These are phyloP conservation scores for Pachypeltis micranthus DNA, from an alignment of 1,140 invertebrate species.

Conservation along the genomic window DNA sequence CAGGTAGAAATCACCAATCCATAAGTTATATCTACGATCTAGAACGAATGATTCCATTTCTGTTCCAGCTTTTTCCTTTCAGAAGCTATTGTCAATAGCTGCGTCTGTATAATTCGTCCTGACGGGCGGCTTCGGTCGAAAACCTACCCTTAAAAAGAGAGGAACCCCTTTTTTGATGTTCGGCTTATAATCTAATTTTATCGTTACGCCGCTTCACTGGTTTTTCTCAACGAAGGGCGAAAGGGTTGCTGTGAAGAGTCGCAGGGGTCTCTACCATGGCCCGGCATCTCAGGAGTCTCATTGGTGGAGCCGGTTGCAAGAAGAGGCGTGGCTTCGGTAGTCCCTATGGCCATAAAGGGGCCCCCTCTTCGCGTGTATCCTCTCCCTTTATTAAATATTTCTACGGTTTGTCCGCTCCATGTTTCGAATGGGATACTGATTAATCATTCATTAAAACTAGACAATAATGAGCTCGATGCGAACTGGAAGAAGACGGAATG, in stretches of 20 bases:
- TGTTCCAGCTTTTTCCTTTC: neutral
- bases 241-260: slow-evolving; percentile 6
- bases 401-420: slow-evolving; percentile 2
- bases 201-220: slow-evolving; percentile 10
- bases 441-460: neutral
- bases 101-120: neutral
- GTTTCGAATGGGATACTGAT: slow-evolving; percentile 8
- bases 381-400: slow-evolving; percentile 5
- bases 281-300: neutral
- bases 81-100: neutral
- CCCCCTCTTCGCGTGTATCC: neutral
- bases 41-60: slow-evolving; percentile 2
- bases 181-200: slow-evolving; percentile 12
- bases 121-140: neutral
- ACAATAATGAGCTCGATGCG: neutral
- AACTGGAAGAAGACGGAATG: neutral
- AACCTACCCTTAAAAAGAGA: neutral
- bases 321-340: neutral
- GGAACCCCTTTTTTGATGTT: slow-evolving; percentile 11
- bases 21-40: slow-evolving; percentile 6
- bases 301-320: slow-evolving; percentile 7
- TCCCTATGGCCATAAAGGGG: no score
- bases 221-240: neutral
- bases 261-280: neutral
- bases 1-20: slow-evolving; percentile 6